Evolutionary conservation across 2,113 vertebrate species (phyloP).

Genomic region (Melanotaenia duboulayi): DNA sequence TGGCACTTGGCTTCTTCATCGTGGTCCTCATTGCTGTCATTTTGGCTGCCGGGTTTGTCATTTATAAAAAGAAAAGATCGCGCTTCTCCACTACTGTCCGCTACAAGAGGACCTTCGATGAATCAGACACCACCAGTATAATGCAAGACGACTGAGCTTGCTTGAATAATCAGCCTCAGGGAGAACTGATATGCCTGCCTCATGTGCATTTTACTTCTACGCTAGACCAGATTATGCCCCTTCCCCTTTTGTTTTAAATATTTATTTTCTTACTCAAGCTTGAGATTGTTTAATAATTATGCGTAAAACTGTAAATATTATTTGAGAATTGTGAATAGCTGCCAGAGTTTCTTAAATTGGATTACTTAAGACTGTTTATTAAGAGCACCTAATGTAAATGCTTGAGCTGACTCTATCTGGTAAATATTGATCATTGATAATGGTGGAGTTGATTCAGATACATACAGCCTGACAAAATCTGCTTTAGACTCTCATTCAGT

Average conservation of each 20-base stretch:
- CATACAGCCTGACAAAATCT: conserved; percentile 16
- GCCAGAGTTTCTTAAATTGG: conserved; percentile 35
- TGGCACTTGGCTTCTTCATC: conserved; percentile 83
- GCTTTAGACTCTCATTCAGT: conserved; percentile 7
- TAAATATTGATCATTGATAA: neutral
- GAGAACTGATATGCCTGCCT: conserved; percentile 43
- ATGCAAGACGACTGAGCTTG: conserved; percentile 76
- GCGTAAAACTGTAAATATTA: conserved; percentile 60
- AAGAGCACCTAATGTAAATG: conserved; percentile 27
- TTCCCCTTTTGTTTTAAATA: conserved; percentile 30
- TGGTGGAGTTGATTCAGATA: conserved; percentile 8
- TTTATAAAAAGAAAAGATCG: conserved; percentile 84
- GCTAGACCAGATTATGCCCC: conserved; percentile 17
- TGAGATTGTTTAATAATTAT: neutral
- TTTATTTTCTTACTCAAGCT: conserved; percentile 57
- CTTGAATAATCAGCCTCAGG: conserved; percentile 29
- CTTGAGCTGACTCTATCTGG: neutral
- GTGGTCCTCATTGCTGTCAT: conserved; percentile 77
- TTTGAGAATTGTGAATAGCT: conserved; percentile 43
- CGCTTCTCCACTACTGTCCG: conserved; percentile 83
- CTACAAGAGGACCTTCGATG: conserved; percentile 88
- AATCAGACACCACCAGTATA: conserved; percentile 86
- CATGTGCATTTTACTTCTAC: conserved; percentile 16
- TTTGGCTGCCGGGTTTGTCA: conserved; percentile 71
- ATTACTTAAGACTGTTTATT: conserved; percentile 21